A percentile compares a stretch with the other conserved stretches of the same genome.
Conservation (phyloP, 2,797 vertebrate species). For the Chaenodraco wilsoni region DNA sequence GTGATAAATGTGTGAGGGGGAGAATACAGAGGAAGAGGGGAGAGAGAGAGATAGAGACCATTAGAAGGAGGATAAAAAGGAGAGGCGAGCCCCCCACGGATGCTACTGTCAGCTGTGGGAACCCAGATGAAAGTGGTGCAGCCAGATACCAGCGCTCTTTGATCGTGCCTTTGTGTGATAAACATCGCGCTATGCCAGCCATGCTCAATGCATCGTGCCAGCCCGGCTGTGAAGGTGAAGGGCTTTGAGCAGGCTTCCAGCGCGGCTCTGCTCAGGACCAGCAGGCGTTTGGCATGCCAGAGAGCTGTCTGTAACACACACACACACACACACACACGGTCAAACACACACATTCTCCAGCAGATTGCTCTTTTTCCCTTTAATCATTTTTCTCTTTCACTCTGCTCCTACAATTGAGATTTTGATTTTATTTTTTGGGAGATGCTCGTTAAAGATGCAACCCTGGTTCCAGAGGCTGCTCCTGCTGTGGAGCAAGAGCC, state of each 20-base stretch:
- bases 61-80: conserved; percentile 68
- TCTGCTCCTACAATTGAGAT: conserved; percentile 38
- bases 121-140: conserved; percentile 85
- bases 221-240: conserved; percentile 81
- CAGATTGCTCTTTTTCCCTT: conserved; percentile 50
- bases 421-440: conserved; percentile 28
- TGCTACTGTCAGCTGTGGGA: conserved; percentile 84
- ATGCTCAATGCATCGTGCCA: conserved; percentile 66
- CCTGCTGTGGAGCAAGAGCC: conserved; percentile 58
- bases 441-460: conserved; percentile 71
- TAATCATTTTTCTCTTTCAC: conserved; percentile 41
- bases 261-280: conserved; percentile 73
- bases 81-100: conserved; percentile 78
- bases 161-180: conserved; percentile 86
- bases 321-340: conserved; percentile 4
- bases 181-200: conserved; percentile 82
- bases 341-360: conserved; percentile 46
- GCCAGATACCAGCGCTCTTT: conserved; percentile 83
- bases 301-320: conserved; percentile 61
- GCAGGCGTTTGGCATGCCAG: conserved; percentile 76
- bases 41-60: conserved; percentile 61
- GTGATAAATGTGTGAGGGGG: conserved; percentile 64
- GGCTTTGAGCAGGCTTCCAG: conserved; percentile 80
- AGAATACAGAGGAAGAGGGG: conserved; percentile 39
- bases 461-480: conserved; percentile 55